Base-by-base conservation (phyloP, 2,113 vertebrate species). In the Bombycilla garrulus region DNA sequence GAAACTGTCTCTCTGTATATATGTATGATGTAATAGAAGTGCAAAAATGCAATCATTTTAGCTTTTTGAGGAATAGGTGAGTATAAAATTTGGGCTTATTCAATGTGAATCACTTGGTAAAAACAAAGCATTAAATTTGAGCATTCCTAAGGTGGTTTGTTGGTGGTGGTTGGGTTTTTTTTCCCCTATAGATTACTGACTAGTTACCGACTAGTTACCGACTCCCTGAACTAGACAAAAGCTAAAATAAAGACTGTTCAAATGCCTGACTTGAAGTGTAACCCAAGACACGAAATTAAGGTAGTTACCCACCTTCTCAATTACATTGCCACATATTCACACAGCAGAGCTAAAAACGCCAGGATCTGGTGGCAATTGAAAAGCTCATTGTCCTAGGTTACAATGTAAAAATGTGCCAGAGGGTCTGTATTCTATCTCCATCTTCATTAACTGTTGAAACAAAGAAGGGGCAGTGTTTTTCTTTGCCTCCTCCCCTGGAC, bases 1-100 rank as follows among this genome's bases (percentile, higher is more conserved):
- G 5, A 67, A 64, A 28, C 0, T 1, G 0, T 81, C 54, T 56
- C 10, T 62, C 1, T 61, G 2, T 13, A 45, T 26, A 4, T 66
- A 6, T 78, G 5, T 21, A 47, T 31, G 11, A 40, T 16, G 36
- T 15, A 26, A 16, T 29, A 69, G 22, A 78, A 95, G 3, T 29
- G 15, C 40, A 81, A 74, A 94, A 77, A 54, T 15, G 3, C 9
- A 47, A 19, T 44, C 1, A n/a, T 78, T 90, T 74, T 64, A 81
- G 20, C 22, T 19, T 67, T 77, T 48, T 84, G 35, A 81, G 87
- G 25, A 70, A 50, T 5, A 23, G 1, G 2, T 56, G 17, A 44
- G 2, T 38, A 24, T 29, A 25, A 20, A 65, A 24, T 81, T 65
- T 70, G 15, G 3, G 15, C 2, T 92, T 84, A 45, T 66, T 89